Percentiles rank a stretch among this genome's conserved stretches.
phyloP scores from a whole-genome alignment of 2,113 vertebrate species.

The Tyrannus savana region DNA sequence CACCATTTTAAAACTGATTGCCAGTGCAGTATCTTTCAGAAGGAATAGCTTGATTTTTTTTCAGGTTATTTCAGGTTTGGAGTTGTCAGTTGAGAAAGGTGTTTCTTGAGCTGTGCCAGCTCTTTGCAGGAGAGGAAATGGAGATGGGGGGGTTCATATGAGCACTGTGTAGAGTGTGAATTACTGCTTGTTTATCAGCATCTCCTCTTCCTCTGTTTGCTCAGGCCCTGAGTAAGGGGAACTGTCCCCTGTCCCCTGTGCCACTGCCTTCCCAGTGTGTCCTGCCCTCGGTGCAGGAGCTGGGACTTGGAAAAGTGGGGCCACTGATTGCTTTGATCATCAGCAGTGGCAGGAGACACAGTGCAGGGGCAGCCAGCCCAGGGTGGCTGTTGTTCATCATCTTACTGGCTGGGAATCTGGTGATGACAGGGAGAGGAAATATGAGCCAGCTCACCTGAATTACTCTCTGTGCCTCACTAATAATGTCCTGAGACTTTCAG shows the following conservation, averaged over 20 bases:
- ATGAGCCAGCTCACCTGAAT: neutral
- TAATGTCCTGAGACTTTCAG: neutral
- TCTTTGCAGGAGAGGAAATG: neutral
- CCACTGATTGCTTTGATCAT: too few species aligned
- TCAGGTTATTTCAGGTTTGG: neutral
- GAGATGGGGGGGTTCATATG: neutral
- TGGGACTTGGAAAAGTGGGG: neutral
- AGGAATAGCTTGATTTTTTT: neutral
- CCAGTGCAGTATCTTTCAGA: neutral
- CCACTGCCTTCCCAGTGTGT: neutral
- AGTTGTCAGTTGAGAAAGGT: neutral
- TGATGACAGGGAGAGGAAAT: neutral
- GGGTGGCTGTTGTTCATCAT: neutral
- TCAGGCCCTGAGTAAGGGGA: neutral
- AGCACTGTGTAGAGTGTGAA: fast-evolving
- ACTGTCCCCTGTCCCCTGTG: neutral
- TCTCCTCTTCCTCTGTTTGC: neutral
- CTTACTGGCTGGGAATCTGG: neutral
- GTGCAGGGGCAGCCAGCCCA: too few species aligned
- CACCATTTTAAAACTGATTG: neutral
- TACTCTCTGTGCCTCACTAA: neutral
- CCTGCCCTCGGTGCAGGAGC: neutral
- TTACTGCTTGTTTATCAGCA: neutral
- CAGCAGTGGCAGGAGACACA: too few species aligned
- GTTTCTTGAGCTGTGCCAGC: neutral